Evolutionary conservation across 2,888 invertebrate species (phyloP), one percentile per base, ranked within the genome.

Genomic region (Minunthozetes semirufus): DNA sequence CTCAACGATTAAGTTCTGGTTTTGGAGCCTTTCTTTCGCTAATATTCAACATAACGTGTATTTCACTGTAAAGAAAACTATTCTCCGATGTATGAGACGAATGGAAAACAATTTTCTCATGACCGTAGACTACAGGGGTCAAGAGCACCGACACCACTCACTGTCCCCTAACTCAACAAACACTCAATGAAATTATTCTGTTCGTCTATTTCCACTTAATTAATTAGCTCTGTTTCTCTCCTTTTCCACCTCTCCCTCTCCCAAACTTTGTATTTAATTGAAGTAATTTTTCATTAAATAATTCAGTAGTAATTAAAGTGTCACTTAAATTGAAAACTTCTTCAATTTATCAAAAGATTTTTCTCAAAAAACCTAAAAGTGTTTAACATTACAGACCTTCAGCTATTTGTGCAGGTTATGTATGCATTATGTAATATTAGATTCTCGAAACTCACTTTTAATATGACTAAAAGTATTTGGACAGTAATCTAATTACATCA

Each of bases 1-100:
- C 68, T 68, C 68, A 68, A 68, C 68, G 38, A 42, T 25, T 42
- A 42, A 68, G 68, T 68, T 68, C 22, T 42, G 68, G 42, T 68
- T 68, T 46, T 68, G n/a, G 5, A 8, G 38, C 5, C 68, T 68
- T 13, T 42, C 42, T 46, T 42, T 42, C 1, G 1, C 19, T 13
- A 3, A 19, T 59, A 33, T 33, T 33, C 8, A 33, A 33, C 33
- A 33, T 33, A 5, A 33, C 33, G 8, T 33, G 33, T 33, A 33
- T 33, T 33, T 33, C 33, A 25, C 2, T 25, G 25, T 25, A 53
- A 25, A 6, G 22, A n/a, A 56, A 22, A 25, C 56, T 56, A 25
- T 25, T 22, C 19, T 8, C 33, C 33, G 33, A 5, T 33, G 33
- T 33, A 33, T 33, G 33, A 33, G 33, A n/a, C 22, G 56, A 56